A percentile compares a stretch with the other conserved stretches of the same genome.
phyloP scores from a whole-genome alignment of 2,888 invertebrate species.

The Cacoxenus indagator region DNA sequence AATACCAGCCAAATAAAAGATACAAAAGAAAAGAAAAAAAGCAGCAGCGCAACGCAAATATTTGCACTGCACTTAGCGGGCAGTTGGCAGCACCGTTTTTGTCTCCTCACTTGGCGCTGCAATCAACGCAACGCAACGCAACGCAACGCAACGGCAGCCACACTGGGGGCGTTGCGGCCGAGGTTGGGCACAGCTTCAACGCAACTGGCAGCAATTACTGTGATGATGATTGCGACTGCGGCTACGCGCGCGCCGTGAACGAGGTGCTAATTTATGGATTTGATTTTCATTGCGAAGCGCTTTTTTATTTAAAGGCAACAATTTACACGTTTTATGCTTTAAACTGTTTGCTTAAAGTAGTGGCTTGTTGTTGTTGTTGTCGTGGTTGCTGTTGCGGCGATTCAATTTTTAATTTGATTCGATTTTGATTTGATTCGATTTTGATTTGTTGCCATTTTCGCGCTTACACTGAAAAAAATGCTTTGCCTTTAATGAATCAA shows the following conservation, averaged over 20 bases:
- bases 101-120: constrained; percentile 47
- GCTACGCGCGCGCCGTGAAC: constrained; percentile 33
- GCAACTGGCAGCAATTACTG: constrained; percentile 18
- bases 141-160: not conserved
- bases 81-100: not conserved
- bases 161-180: not conserved
- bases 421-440: not conserved
- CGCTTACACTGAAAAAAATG: too few relatives aligned
- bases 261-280: constrained; percentile 66
- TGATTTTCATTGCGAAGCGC: constrained; percentile 41
- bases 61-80: constrained; percentile 62
- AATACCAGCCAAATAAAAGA: not conserved
- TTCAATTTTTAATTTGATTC: not conserved
- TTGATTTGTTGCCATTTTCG: too few relatives aligned
- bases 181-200: not conserved
- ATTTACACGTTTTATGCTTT: constrained; percentile 46
- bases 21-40: constrained; percentile 19
- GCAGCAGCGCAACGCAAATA: constrained; percentile 42
- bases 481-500: too few relatives aligned
- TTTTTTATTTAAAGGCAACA: constrained; percentile 38
- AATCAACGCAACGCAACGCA: constrained; percentile 43
- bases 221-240: constrained; percentile 33
- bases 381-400: not conserved
- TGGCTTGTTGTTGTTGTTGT: not conserved
- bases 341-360: not conserved